Evolutionary conservation across 2,888 invertebrate genomes (phyloP), one percentile per base, ranked within the genome.

Genomic region (Dynastes maya): DNA sequence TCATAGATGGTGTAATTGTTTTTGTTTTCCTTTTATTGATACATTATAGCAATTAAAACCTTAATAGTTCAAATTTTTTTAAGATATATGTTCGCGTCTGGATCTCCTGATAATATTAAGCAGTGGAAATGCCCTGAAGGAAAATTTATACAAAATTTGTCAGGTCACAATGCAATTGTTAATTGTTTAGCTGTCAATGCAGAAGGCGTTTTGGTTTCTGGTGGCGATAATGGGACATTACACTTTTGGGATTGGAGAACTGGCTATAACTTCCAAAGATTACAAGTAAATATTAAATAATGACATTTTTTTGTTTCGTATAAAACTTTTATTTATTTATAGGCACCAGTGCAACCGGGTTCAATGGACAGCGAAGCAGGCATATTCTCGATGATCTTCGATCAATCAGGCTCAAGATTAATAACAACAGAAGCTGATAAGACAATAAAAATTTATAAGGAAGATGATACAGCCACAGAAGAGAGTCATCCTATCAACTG

Each of bases 281-380:
- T 96, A 80, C 95, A 96, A 90, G 94, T 92, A 80, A 27, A 27
- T n/a, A 68, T 13, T 45, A 22, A 2, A 68, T 61, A 55, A 6
- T 55, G n/a, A 16, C 1, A 16, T 55, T n/a, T n/a, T 55, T n/a
- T 55, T 16, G 16, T 6, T 13, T 16, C 0, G n/a, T 16, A 6
- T 55, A 2, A 16, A n/a, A 55, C 5, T 37, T 37, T 37, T 6
- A 37, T 55, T n/a, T 55, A 68, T 55, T 85, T 91, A 2, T 91
- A 95, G 92, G 94, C 98, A 3, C 96, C 97, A 1, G 98, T 97
- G 0, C 99, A 99, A 88, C 98, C 99, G 0, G 99, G 99, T 13
- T 99, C 99, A 0, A 99, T 99, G 94, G 99, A 99, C 89, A 98
- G 98, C 16, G 99, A 99, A 89, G 97, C 98, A 22, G 99, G 99